Percentiles rank a stretch among this genome's conserved stretches.
These are phyloP conservation scores for Gibbula magus DNA, from an alignment of 2,888 invertebrate genomes.

Conservation along the genomic window DNA sequence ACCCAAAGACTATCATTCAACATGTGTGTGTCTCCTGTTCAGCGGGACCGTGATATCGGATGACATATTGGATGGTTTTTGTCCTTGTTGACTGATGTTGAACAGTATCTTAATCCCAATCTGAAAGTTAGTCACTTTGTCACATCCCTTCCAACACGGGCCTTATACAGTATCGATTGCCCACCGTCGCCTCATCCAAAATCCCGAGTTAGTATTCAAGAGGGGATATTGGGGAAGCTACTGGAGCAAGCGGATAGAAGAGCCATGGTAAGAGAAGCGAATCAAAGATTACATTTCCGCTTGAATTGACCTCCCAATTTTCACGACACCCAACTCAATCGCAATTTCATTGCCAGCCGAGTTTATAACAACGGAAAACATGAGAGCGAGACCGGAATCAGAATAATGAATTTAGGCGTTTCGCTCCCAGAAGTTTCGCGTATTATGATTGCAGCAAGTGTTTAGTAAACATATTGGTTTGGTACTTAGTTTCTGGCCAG, in stretches of 20 bases:
- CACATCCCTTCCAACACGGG: not conserved
- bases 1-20: too few relatives aligned
- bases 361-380: slow-evolving; percentile 13
- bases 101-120: slow-evolving; percentile 1
- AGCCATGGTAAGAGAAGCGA: not conserved
- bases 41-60: too few relatives aligned
- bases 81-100: not conserved
- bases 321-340: slow-evolving; percentile 13
- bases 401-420: slow-evolving; percentile 10
- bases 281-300: slow-evolving; percentile 13
- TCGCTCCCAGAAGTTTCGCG: not conserved
- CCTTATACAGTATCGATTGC: not conserved
- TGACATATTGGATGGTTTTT: too few relatives aligned
- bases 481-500: not conserved
- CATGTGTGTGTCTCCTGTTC: too few relatives aligned
- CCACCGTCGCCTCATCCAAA: not conserved
- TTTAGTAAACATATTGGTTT: slow-evolving; percentile 13
- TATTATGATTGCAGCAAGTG: not conserved
- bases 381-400: not conserved
- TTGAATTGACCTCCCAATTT: slow-evolving; percentile 13
- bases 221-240: not conserved
- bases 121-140: slow-evolving; percentile 11
- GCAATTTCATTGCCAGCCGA: slow-evolving; percentile 5
- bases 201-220: slow-evolving; percentile 10
- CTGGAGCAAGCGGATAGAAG: not conserved